phyloP scores from a whole-genome alignment of 2,113 vertebrate genomes.

The Neomonachus schauinslandi region DNA sequence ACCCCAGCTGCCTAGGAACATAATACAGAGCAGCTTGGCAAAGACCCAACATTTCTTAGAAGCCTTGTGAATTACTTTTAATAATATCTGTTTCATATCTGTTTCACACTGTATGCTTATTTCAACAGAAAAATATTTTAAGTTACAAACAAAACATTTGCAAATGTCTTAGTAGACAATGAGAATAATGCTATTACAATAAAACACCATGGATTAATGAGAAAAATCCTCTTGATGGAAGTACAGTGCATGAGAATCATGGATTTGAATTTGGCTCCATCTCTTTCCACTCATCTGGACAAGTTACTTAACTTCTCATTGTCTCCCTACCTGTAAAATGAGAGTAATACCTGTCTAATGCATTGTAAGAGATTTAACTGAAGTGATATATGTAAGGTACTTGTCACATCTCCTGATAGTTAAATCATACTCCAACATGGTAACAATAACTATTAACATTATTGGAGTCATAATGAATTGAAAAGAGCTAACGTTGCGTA shows the following conservation, averaged over 20 bases:
- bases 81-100: background rate
- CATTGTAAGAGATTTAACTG: background rate
- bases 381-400: background rate
- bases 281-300: background rate
- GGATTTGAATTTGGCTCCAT: background rate
- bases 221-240: background rate
- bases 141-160: background rate
- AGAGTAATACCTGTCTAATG: background rate
- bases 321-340: background rate
- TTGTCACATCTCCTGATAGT: background rate
- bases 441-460: background rate
- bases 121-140: background rate
- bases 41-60: background rate
- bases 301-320: background rate
- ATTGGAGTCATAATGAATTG: background rate
- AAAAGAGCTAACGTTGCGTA: background rate
- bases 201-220: background rate
- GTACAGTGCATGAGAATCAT: background rate
- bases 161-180: background rate
- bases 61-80: background rate
- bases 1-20: background rate
- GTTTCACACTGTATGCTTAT: background rate
- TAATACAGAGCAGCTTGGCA: background rate
- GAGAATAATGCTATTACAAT: background rate
- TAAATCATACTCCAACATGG: background rate